Evolutionary conservation across 2,113 vertebrate species (phyloP), one percentile per base, ranked within the genome.

Genomic region (Anser cygnoides): DNA sequence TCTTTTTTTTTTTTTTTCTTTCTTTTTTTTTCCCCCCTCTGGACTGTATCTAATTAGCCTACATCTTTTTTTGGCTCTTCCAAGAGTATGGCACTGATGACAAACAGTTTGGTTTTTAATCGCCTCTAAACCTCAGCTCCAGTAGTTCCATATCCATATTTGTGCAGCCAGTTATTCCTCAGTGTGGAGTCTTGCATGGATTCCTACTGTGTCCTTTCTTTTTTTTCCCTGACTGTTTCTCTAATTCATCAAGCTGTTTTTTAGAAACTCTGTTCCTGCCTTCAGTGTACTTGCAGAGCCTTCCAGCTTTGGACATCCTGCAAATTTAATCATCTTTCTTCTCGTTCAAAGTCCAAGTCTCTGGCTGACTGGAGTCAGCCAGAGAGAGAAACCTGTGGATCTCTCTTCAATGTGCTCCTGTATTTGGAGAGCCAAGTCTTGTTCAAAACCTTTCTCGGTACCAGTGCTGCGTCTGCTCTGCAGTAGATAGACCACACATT

Each of bases 401-500:
- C 58, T 79, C 66, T 84, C 13, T 44, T 84, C 57, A 46, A 1
- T 25, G 43, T 9, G 26, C 72, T 89, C 39, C 74, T 82, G 29
- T 13, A 29, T 10, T 13, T 49, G 46, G n/a, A 89, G 22, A 52
- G 22, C 33, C 35, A 89, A 75, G 57, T 72, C n/a, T 52, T 75
- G 26, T 70, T 88, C 71, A 31, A 39, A 68, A 1, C 37, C 33
- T 88, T 80, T 80, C 71, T 62, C 82, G 49, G 74, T 65, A 68
- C 29, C 75, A 94, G 39, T n/a, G 86, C 79, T 79, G 11, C 52
- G 33, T 87, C 93, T 93, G 62, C 84, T 89, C 84, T 78, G 66
- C 94, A 82, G 77, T 54, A 82, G 71, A 95, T 70, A 89, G 71
- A 96, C 93, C 91, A 85, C 87, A 85, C 84, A 89, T 92, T 96